Evolutionary conservation across 2,888 invertebrate species (phyloP), one percentile per base, ranked within the genome.

Genomic region (Tillus elongatus): DNA sequence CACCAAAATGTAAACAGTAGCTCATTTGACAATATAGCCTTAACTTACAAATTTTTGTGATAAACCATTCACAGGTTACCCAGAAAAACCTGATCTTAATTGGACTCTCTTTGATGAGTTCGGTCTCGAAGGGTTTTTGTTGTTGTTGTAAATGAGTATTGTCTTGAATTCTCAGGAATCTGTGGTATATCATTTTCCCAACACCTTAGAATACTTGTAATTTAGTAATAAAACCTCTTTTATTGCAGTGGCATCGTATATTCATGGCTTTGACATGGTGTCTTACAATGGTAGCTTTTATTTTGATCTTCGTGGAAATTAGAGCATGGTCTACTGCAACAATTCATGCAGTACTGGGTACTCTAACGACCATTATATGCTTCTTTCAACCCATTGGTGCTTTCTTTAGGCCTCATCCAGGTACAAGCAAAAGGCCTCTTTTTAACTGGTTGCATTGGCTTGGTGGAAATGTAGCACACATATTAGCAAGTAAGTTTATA

Each of bases 391-490:
- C 91, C 3, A 81, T 91, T 54, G 88, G 80, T 41, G 91, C 91
- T 2, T 75, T 82, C 43, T 81, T 91, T 62, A 74, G 92, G 44
- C 91, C 91, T 0, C 83, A 82, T 63, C 89, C 90, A 0, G 85
- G 82, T 33, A 81, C 88, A 6, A 75, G 79, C 10, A 77, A 75
- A 51, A 72, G 93, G 36, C 76, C 83, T 0, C 66, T 86, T 37
- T 93, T 93, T 70, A 95, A 93, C 68, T 93, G 92, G 91, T 63
- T 74, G 2, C 93, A 95, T 64, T 91, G 91, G 88, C 67, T 86
- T 34, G 74, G 81, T 29, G 95, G 95, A 29, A 92, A 92, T 64
- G 67, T 77, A 1, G 88, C 91, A 1, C 89, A 91, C 56, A 86
- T 90, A 47, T 70, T 89, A 50, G 88, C 80, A 62, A 84, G 90